These are phyloP conservation scores for Idaea dimidiata DNA, from an alignment of 2,888 invertebrate genomes.

Conservation along the genomic window DNA sequence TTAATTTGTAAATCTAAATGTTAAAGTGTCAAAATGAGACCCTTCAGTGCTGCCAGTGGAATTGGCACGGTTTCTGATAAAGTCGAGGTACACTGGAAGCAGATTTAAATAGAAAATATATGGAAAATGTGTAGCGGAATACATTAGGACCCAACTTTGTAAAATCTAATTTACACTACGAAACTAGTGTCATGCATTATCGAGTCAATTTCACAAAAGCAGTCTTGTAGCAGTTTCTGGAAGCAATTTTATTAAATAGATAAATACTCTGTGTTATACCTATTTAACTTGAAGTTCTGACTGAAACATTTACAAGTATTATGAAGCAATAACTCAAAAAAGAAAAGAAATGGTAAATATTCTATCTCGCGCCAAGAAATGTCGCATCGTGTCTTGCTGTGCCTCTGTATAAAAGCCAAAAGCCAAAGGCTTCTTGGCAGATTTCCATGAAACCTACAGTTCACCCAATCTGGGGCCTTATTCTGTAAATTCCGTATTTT, in stretches of 20 bases:
- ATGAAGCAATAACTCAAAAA: no score
- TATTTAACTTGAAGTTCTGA: no score
- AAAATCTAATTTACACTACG: no score
- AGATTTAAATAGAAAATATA: neutral
- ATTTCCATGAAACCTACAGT: neutral
- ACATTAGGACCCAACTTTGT: neutral
- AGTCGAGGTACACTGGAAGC: neutral
- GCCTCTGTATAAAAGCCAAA: neutral
- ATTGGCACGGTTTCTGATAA: neutral
- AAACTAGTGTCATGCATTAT: no score
- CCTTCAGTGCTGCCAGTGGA: neutral
- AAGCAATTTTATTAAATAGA: no score
- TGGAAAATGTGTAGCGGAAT: neutral
- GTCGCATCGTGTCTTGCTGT: neutral
- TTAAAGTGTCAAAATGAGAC: slow-evolving; percentile 1
- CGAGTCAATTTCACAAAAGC: no score
- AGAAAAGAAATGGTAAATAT: neutral
- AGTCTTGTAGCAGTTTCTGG: no score
- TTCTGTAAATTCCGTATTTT: no score
- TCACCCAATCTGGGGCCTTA: neutral
- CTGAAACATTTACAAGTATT: no score
- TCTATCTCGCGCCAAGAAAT: neutral
- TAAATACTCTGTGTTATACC: no score
- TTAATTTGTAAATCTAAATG: neutral
- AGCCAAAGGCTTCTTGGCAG: neutral